These are phyloP conservation scores for Aurelia coerulea DNA, from an alignment of 30 jellyfish, hydroid and myxozoan genomes.

Conservation along the genomic window DNA sequence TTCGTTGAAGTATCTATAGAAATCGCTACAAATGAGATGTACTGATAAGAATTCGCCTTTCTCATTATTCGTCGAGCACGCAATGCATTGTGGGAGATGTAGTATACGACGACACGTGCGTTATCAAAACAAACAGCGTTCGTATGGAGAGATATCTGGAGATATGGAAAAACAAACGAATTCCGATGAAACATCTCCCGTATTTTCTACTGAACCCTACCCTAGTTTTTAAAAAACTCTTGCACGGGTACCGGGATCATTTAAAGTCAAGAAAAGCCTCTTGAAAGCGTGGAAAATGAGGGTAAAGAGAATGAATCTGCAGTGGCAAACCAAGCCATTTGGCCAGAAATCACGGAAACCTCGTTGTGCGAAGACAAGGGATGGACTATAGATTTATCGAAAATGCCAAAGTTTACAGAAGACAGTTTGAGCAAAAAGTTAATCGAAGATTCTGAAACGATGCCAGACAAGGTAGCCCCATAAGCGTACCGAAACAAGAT, in stretches of 20 bases:
- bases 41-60: slow-evolving; percentile 23
- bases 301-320: not conserved
- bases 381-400: not conserved
- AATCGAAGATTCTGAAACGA: not conserved
- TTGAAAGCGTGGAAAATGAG: not conserved
- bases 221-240: slow-evolving; percentile 3
- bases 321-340: not conserved
- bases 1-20: too few species aligned
- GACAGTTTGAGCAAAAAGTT: not conserved
- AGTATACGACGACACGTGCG: not conserved
- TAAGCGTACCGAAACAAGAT: too few species aligned
- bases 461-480: too few species aligned
- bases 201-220: not conserved
- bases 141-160: not conserved
- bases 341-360: not conserved
- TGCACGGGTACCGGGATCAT: slow-evolving; percentile 7
- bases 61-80: not conserved
- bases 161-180: slow-evolving; percentile 1
- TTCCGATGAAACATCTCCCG: not conserved
- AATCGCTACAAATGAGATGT: too few species aligned
- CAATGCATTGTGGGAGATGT: not conserved
- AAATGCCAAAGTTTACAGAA: slow-evolving; percentile 12
- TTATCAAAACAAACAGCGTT: slow-evolving; percentile 1
- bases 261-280: not conserved
- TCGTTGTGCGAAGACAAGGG: not conserved